Percentiles rank a stretch among this genome's conserved stretches.
These are phyloP conservation scores for Melanotaenia boesemani DNA, from an alignment of 2,797 vertebrate species.

Conservation along the genomic window DNA sequence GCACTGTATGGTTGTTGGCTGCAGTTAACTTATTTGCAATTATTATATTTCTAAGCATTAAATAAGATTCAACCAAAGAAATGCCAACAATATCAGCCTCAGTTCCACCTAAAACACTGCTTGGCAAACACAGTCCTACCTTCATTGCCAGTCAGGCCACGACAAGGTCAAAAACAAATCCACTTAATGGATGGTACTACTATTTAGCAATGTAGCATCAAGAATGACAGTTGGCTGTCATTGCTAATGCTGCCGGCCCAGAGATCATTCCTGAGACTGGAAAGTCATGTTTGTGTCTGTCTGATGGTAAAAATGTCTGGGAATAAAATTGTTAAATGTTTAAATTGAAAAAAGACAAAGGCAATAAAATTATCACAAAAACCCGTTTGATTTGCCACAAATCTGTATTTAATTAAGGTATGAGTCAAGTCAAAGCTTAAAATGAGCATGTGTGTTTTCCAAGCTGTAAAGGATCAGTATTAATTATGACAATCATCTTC, in stretches of 20 bases:
- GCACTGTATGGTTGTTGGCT: neutral
- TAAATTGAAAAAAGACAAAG: conserved; percentile 8
- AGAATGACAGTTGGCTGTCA: conserved; percentile 74
- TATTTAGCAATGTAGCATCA: conserved; percentile 70
- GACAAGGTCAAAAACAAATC: conserved; percentile 76
- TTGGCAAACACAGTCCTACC: conserved; percentile 33
- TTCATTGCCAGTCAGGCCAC: conserved; percentile 31
- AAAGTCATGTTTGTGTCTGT: conserved; percentile 72
- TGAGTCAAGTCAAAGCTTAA: conserved; percentile 44
- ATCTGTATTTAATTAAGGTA: conserved; percentile 50
- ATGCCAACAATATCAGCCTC: neutral
- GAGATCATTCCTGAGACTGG: conserved; percentile 65
- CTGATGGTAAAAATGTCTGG: conserved; percentile 59
- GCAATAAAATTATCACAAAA: conserved; percentile 37
- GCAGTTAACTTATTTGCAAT: conserved; percentile 5
- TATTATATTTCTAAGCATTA: neutral
- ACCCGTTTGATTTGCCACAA: conserved; percentile 48
- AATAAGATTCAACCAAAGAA: neutral
- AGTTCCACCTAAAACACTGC: conserved; percentile 12
- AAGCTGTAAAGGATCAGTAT: conserved; percentile 32
- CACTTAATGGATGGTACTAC: conserved; percentile 74
- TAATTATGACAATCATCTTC: conserved; percentile 36
- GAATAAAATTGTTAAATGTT: conserved; percentile 56
- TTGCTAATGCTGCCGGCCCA: conserved; percentile 62
- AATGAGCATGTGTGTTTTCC: conserved; percentile 23